Evolutionary conservation across 2,113 vertebrate species (phyloP).

Genomic region (Elanoides forficatus): DNA sequence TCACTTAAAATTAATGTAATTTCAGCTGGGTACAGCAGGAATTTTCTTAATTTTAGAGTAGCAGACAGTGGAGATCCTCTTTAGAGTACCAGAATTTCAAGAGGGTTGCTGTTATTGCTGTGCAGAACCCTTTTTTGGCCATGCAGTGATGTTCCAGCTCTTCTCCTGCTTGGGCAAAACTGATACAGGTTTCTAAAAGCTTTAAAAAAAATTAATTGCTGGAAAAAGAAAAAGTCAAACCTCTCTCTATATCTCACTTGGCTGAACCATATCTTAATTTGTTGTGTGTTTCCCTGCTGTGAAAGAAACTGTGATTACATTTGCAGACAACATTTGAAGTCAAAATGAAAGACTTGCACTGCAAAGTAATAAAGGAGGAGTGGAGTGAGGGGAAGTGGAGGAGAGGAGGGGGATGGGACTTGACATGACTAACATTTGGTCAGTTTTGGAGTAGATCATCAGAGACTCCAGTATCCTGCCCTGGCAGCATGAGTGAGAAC

Average conservation of each 20-base stretch:
- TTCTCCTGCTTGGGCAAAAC: not conserved
- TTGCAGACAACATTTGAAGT: not conserved
- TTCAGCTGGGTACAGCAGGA: not conserved
- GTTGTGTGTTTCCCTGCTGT: slow-evolving; percentile 12
- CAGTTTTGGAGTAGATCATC: not conserved
- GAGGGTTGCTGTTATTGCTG: not conserved
- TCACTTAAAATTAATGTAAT: not conserved
- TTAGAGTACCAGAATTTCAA: not conserved
- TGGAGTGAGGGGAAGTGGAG: not conserved
- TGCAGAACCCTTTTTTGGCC: not conserved
- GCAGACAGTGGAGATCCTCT: not conserved
- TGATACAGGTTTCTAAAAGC: not conserved
- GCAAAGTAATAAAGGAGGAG: not conserved
- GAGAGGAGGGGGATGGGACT: not conserved
- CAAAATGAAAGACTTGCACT: not conserved
- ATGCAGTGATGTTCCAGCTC: not conserved
- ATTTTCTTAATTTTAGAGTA: not conserved
- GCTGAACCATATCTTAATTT: slow-evolving; percentile 10
- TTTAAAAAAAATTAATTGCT: not conserved
- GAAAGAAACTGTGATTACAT: slow-evolving; percentile 33
- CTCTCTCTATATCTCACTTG: not conserved
- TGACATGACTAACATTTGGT: not conserved
- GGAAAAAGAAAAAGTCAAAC: not conserved
- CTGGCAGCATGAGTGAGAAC: not conserved
- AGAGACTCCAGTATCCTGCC: not conserved